Base-by-base conservation (phyloP, 1,140 invertebrate genomes). In the Scaptomyza pallida region DNA sequence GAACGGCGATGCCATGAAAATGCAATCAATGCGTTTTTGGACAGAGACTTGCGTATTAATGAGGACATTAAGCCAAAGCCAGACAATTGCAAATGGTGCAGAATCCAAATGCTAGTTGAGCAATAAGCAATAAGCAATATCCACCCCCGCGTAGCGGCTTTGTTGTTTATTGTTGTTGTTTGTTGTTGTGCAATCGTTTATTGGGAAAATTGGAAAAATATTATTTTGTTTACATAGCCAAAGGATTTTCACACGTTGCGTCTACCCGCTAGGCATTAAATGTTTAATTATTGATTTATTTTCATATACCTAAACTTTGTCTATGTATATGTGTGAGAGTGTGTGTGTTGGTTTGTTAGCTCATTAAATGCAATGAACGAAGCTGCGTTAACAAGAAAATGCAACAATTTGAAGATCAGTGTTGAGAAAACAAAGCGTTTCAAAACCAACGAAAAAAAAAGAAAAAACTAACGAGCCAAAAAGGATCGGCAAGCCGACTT, bases 261-360 rank as follows among this genome's bases (percentile, higher is more conserved):
- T 59, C 67, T 55, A 56, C 68, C 30, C 43, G 41, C 57, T 45
- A 45, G 6, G 26, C 26, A 2, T 30, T 9, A 61, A 76, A 74
- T 85, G 77, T 81, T 86, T 77, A 80, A 81, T 81, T 88, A 88
- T 86, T 86, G 82, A 88, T 86, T 88, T 81, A 75, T 88, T 74
- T 69, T 62, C 45, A 78, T 43, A 71, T 41, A 61, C 33, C 43
- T 40, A 63, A 9, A 5, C 26, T 62, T 47, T 54, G 33, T 63
- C 21, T 40, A 33, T 41, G 17, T 56, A 4, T 23, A 5, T 23
- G 23, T 21, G 21, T 21, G 21, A 2, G 21, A 2, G 21, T 23
- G 23, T 55, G 35, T 63, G 30, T 40, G 33, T 41, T 17, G 51
- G 35, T 65, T 12, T 55, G 33, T 57, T 35, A 43, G 59, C 33